Evolutionary conservation across 2,113 vertebrate species (phyloP), one percentile per base, ranked within the genome.

Genomic region (Rhegmatorhina hoffmannsi): DNA sequence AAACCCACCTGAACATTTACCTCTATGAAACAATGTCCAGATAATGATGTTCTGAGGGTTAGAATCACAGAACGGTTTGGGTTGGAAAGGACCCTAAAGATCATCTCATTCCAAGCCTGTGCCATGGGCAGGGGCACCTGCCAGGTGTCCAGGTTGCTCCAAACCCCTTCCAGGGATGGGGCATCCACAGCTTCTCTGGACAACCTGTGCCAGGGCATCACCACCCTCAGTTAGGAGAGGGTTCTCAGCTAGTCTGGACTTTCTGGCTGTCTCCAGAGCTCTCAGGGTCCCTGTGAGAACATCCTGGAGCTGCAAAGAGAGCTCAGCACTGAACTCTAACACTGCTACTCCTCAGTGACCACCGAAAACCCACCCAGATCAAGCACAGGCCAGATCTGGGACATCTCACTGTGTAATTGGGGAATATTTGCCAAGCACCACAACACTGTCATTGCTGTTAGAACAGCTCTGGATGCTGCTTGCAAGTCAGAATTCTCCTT

Each of bases 281-380:
- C 80, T 38, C 24, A 28, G 7, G 8, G 10, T 72, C 40, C 49
- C 50, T 49, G 20, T 0, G 2, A 89, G 74, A 20, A 55, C 1
- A 1, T 50, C 29, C 33, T 38, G 38, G 23, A 68, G 76, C 36
- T 58, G 44, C 60, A 75, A 43, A 59, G 44, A 0, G 0, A 60
- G 5, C 21, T 72, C 52, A 18, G 33, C 7, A 10, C 13, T 0
- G 0, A 17, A 17, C 43, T 15, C 5, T 5, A 47, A 55, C 0
- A 0, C 44, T 38, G 43, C 49, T 47, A 16, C 31, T 38, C 53
- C 20, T 14, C 49, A 7, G 44, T n/a, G 76, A 43, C 67, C 46
- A 73, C 63, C 33, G 20, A 36, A 91, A 83, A 38, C 1, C 13
- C 62, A 84, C n/a, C 13, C 0, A 13, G 87, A 25, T 10, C 24